Evolutionary conservation across 2,797 vertebrate genomes (phyloP), one percentile per base, ranked within the genome.

Genomic region (Tapirus indicus): DNA sequence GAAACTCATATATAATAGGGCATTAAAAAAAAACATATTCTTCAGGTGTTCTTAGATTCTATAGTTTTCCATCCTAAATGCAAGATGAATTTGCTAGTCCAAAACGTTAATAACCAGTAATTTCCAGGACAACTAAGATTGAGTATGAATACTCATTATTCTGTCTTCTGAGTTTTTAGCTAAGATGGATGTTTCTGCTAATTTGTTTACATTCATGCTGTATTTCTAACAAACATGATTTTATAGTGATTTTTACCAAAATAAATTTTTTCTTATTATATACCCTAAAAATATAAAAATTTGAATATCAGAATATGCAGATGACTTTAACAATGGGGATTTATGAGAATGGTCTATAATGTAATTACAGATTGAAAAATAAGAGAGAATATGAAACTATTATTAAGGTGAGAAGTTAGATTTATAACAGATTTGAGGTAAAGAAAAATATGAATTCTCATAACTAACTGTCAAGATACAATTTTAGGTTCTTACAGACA

Each of bases 231-330:
- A 93, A 78, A 69, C 25, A 66, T 66, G n/a, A 54, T 79, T 96
- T 97, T 68, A 58, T 90, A 64, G 60, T 95, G 60, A 72, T 80
- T 96, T 95, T 93, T 88, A 54, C 58, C n/a, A 94, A 79, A 91
- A 88, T 56, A 82, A 47, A 47, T 56, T 91, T 93, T 88, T 89
- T 94, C 56, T 95, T 54, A 27, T 77, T 64, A 88, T 58, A n/a
- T 89, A 62, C 5, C 52, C 41, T 95, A 60, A 87, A 93, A 92
- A 86, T 89, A 47, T 75, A 78, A 83, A 77, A 93, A 77, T 90
- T 88, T 91, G 20, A 80, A 38, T 91, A 47, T 75, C 52, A 9
- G 16, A 75, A 68, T 84, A 54, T 88, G 52, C 41, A 89, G 60
- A 78, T 87, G 56, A 49, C 64, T 90, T 88, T 75, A 91, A 89